Evolutionary conservation across 2,113 vertebrate species (phyloP).

Genomic region (Stictonetta naevosa): DNA sequence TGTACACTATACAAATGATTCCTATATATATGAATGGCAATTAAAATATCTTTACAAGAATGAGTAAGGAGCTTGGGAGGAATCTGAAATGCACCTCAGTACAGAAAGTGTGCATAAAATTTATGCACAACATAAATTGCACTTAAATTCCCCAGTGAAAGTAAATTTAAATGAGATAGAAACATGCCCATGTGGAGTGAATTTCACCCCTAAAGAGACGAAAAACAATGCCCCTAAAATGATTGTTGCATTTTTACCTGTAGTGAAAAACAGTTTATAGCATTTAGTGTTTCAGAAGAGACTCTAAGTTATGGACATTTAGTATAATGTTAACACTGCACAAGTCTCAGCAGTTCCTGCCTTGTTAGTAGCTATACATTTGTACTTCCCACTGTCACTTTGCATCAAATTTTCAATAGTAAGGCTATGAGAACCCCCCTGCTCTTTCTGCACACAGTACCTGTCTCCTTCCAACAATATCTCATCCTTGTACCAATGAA

Average conservation of each 20-base stretch:
- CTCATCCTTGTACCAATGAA: conserved; percentile 90
- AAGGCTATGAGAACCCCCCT: conserved; percentile 85
- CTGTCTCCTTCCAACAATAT: conserved; percentile 79
- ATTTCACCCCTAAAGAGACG: conserved; percentile 28
- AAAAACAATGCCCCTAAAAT: conserved; percentile 63
- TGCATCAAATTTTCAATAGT: conserved; percentile 84
- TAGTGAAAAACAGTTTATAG: not conserved
- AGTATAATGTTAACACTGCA: conserved; percentile 85
- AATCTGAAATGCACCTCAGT: not conserved
- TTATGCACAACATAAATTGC: not conserved
- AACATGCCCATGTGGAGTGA: not conserved
- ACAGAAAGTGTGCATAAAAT: conserved; percentile 15
- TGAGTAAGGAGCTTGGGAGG: not conserved
- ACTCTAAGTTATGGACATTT: conserved; percentile 6
- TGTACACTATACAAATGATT: conserved; percentile 57
- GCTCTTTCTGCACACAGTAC: conserved; percentile 86
- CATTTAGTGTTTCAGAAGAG: not conserved
- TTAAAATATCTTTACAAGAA: conserved; percentile 46
- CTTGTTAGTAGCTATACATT: conserved; percentile 87
- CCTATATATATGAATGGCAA: not conserved
- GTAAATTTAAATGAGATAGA: conserved; percentile 13
- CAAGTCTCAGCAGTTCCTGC: conserved; percentile 84
- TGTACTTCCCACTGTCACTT: conserved; percentile 89
- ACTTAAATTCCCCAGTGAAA: not conserved
- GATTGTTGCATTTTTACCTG: conserved; percentile 22